These are phyloP conservation scores for Sebastes matsubarae DNA, from an alignment of 2,797 vertebrate species.

Conservation along the genomic window DNA sequence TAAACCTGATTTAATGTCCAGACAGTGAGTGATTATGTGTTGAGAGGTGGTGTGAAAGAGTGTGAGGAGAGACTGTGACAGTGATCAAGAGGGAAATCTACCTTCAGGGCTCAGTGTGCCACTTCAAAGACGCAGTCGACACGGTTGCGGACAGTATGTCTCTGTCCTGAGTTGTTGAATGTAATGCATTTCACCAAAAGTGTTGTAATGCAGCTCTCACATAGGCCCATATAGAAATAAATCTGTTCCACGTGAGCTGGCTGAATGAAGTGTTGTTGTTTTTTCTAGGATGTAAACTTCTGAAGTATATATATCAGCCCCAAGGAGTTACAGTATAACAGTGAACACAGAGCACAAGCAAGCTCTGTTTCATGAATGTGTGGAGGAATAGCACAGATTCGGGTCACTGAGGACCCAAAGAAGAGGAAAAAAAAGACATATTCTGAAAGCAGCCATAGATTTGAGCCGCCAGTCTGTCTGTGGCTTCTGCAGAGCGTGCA, in stretches of 20 bases:
- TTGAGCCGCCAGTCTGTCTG: slow-evolving; percentile 61
- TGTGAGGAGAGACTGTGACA: slow-evolving; percentile 6
- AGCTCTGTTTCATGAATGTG: slow-evolving; percentile 45
- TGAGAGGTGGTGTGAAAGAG: background rate
- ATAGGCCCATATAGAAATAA: background rate
- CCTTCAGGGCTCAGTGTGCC: slow-evolving; percentile 5
- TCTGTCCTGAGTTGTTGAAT: background rate
- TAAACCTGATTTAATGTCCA: slow-evolving; percentile 25
- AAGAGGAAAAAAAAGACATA: slow-evolving; percentile 11
- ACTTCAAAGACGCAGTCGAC: slow-evolving; percentile 33
- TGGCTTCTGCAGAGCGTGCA: slow-evolving; percentile 30
- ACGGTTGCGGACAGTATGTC: background rate
- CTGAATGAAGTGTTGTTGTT: slow-evolving; percentile 13
- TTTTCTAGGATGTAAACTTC: slow-evolving; percentile 7
- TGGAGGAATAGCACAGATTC: slow-evolving; percentile 30
- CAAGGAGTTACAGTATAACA: background rate
- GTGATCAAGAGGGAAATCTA: slow-evolving; percentile 8
- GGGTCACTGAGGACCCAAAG: slow-evolving; percentile 56
- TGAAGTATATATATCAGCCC: slow-evolving; percentile 19
- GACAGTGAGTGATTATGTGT: slow-evolving; percentile 10
- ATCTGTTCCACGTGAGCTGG: background rate
- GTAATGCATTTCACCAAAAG: background rate
- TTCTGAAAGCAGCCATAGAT: slow-evolving; percentile 46
- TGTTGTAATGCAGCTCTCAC: background rate
- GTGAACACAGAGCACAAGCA: slow-evolving; percentile 39